Evolutionary conservation across 2,888 invertebrate species (phyloP).

Genomic region (Pogonocherus hispidulus): DNA sequence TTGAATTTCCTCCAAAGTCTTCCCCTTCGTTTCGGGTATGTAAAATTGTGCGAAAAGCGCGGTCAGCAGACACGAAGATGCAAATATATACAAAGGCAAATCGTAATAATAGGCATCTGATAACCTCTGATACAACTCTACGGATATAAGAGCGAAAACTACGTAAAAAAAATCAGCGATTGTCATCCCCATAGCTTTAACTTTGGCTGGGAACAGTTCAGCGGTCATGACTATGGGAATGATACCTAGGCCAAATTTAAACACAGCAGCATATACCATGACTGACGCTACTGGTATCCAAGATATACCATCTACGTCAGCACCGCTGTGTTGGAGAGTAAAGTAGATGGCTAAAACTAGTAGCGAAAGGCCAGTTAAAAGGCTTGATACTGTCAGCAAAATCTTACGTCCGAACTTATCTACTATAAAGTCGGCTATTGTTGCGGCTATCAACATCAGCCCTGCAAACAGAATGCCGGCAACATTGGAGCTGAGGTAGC

Average conservation of each 20-base stretch:
- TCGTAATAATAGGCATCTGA: constrained; percentile 57
- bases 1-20: constrained; percentile 65
- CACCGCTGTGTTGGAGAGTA: constrained; percentile 56
- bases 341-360: constrained; percentile 62
- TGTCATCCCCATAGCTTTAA: constrained; percentile 66
- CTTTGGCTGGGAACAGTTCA: constrained; percentile 64
- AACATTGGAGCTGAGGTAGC: constrained; percentile 54
- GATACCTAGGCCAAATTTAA: constrained; percentile 64
- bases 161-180: constrained; percentile 64
- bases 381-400: constrained; percentile 59
- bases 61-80: constrained; percentile 59
- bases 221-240: constrained; percentile 66
- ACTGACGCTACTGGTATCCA: constrained; percentile 53
- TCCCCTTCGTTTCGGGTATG: constrained; percentile 64
- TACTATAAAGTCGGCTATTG: constrained; percentile 59
- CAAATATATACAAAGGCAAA: constrained; percentile 63
- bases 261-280: constrained; percentile 53
- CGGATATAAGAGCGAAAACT: constrained; percentile 58
- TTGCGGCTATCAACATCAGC: constrained; percentile 62
- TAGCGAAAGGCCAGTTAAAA: constrained; percentile 61
- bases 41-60: constrained; percentile 61
- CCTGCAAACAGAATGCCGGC: constrained; percentile 63
- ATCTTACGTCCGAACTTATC: constrained; percentile 64
- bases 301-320: constrained; percentile 53
- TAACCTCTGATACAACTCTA: constrained; percentile 61